phyloP scores from a whole-genome alignment of 2,113 vertebrate genomes.

The Ictidomys tridecemlineatus region DNA sequence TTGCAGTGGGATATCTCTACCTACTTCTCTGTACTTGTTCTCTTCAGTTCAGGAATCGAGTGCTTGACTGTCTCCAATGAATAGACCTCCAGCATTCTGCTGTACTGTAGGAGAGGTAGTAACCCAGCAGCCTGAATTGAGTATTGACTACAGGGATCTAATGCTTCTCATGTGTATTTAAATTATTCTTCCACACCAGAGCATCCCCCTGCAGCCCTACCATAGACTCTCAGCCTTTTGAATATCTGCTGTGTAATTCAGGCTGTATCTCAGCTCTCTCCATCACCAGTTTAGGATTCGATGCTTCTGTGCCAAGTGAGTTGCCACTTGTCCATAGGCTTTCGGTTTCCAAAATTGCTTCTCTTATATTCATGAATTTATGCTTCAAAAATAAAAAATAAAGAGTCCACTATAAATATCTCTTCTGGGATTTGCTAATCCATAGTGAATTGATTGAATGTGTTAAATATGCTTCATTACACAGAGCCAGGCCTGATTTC shows the following conservation, averaged over 20 bases:
- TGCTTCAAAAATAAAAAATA: background rate
- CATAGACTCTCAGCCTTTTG: background rate
- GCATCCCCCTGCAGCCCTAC: accelerated
- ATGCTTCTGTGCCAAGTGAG: background rate
- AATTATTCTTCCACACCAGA: background rate
- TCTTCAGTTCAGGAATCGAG: background rate
- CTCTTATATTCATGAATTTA: background rate
- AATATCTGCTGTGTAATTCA: background rate
- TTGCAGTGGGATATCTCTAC: background rate
- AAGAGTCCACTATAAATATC: background rate
- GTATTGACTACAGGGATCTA: background rate
- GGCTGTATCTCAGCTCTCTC: background rate
- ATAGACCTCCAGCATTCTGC: background rate
- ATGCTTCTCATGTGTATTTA: background rate
- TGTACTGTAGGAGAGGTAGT: background rate
- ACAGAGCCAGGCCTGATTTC: constrained; percentile 45
- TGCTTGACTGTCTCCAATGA: background rate
- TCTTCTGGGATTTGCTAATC: constrained; percentile 22
- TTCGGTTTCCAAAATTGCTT: constrained; percentile 29
- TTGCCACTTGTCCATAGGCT: background rate
- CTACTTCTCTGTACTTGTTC: background rate
- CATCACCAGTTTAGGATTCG: background rate
- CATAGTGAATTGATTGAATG: constrained; percentile 29
- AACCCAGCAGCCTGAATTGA: background rate
- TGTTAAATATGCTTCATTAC: background rate